Conservation (phyloP, 2,888 invertebrate genomes). For the Nomada ferruginata region DNA sequence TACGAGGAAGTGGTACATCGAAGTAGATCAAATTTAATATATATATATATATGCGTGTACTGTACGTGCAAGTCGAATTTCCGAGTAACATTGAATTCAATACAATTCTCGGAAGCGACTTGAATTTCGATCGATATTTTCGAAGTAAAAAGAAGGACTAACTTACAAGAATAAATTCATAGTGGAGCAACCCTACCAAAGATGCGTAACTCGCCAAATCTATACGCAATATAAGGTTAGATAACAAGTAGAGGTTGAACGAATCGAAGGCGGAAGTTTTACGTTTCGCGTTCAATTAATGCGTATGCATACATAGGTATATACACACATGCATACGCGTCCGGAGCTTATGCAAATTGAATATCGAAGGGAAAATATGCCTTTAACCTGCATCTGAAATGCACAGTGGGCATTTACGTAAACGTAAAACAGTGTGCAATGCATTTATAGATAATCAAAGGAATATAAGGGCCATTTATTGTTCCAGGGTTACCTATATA, state of each 20-base stretch:
- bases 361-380: not conserved
- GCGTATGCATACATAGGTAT: slow-evolving; percentile 1
- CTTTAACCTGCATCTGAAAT: not conserved
- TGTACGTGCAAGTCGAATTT: not conserved
- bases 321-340: not conserved
- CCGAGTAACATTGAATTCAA: too few species aligned
- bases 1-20: too few species aligned
- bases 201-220: slow-evolving; percentile 13
- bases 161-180: not conserved
- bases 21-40: too few species aligned
- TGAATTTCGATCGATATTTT: slow-evolving; percentile 36
- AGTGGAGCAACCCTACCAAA: not conserved
- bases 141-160: not conserved
- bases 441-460: slow-evolving; percentile 3
- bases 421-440: slow-evolving; percentile 6
- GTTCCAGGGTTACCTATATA: slow-evolving; percentile 9
- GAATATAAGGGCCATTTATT: slow-evolving; percentile 11
- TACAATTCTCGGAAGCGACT: too few species aligned
- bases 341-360: slow-evolving; percentile 11
- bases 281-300: slow-evolving; percentile 8
- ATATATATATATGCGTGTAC: not conserved
- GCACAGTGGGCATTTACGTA: not conserved
- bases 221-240: slow-evolving; percentile 38
- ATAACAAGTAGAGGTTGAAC: slow-evolving; percentile 21
- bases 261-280: slow-evolving; percentile 23